Conservation (phyloP, 2,797 vertebrate species). For the Chanos chanos region DNA sequence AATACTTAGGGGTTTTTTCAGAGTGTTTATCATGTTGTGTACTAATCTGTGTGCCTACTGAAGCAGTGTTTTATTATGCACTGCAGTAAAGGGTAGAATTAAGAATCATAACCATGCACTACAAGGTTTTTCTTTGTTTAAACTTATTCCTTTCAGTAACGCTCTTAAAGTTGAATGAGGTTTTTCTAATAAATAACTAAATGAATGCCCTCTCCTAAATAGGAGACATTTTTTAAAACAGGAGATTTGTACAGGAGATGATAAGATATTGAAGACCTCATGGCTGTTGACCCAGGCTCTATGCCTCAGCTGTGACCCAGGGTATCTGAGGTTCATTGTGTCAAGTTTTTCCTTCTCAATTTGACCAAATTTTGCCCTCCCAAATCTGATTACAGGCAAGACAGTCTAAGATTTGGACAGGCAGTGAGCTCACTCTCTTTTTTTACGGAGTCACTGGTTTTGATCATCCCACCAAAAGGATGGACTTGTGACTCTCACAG, state of each 20-base stretch:
- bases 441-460: neutral
- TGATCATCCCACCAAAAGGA: constrained; percentile 9
- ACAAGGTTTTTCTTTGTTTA: no score
- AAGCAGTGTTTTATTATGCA: no score
- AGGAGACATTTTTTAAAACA: neutral
- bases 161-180: no score
- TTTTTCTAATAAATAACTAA: no score
- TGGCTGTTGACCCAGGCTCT: constrained; percentile 11
- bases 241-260: neutral
- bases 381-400: constrained; percentile 41
- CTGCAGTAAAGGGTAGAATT: no score
- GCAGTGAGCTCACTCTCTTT: constrained; percentile 18
- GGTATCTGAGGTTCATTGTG: constrained; percentile 23
- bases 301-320: constrained; percentile 21
- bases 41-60: no score
- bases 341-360: constrained; percentile 6
- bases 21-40: no score
- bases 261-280: neutral
- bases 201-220: no score
- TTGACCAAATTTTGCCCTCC: constrained; percentile 7
- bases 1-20: no score
- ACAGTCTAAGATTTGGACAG: constrained; percentile 19
- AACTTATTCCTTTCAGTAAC: no score
- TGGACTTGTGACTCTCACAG: constrained; percentile 4
- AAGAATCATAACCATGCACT: no score